Evolutionary conservation across 2,113 vertebrate species (phyloP).

Genomic region (Podarcis cretensis): DNA sequence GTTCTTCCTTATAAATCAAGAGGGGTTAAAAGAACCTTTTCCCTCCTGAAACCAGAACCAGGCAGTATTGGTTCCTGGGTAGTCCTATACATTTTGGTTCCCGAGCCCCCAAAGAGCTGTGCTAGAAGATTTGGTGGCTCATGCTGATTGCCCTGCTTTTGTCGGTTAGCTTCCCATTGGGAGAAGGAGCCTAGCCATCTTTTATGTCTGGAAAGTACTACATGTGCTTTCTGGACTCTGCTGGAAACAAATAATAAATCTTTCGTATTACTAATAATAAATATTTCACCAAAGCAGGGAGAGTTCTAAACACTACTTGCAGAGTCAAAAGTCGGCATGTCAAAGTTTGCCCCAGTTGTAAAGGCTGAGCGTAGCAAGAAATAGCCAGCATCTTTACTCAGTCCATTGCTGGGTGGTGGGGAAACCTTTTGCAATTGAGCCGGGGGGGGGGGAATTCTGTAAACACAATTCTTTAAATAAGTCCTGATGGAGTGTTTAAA

Average conservation of each 20-base stretch:
- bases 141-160: conserved; percentile 24
- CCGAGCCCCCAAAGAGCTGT: neutral
- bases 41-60: neutral
- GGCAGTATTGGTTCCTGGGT: neutral
- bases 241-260: conserved; percentile 34
- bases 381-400: neutral
- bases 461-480: neutral
- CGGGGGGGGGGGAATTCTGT: neutral
- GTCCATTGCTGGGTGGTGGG: neutral
- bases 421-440: neutral
- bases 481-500: neutral
- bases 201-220: conserved; percentile 18
- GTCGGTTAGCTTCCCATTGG: conserved; percentile 56
- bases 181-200: neutral
- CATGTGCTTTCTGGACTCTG: conserved; percentile 4
- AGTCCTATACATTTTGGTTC: neutral
- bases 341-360: conserved; percentile 11
- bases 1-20: conserved; percentile 53
- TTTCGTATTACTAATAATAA: conserved; percentile 34
- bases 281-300: conserved; percentile 36
- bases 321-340: conserved; percentile 28
- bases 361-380: neutral
- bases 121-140: conserved; percentile 15
- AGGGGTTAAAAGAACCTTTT: neutral
- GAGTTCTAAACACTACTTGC: conserved; percentile 12